These are phyloP conservation scores for Camponotus pennsylvanicus DNA, from an alignment of 1,140 invertebrate species.

Conservation along the genomic window DNA sequence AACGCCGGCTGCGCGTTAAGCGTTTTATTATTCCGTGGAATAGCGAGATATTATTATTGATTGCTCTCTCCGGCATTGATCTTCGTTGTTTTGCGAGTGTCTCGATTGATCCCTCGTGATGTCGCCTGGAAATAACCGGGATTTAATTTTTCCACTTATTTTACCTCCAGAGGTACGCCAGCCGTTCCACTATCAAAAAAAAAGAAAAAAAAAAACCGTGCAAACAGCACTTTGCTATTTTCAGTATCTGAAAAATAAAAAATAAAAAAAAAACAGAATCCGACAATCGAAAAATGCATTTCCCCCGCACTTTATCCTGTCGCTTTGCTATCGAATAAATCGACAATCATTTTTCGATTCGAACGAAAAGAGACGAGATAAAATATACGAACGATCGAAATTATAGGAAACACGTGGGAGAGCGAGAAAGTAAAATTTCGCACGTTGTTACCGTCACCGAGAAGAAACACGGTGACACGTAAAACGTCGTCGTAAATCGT, in stretches of 20 bases:
- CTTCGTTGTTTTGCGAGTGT: slow-evolving; percentile 40
- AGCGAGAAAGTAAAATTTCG: slow-evolving; percentile 42
- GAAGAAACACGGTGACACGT: not conserved
- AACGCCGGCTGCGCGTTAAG: slow-evolving; percentile 47
- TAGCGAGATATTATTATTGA: slow-evolving; percentile 56
- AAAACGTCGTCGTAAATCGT: slow-evolving; percentile 68
- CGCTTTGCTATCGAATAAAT: slow-evolving; percentile 3
- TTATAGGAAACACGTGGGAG: not conserved
- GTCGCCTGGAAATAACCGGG: not conserved
- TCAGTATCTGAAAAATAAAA: slow-evolving; percentile 13
- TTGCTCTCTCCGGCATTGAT: slow-evolving; percentile 42
- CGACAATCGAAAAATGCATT: slow-evolving; percentile 9
- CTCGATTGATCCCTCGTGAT: not conserved
- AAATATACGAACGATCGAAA: slow-evolving; percentile 7
- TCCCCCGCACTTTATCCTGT: not conserved
- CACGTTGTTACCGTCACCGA: not conserved
- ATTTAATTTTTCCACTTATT: slow-evolving; percentile 50
- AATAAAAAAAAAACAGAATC: not conserved
- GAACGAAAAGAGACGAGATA: not conserved
- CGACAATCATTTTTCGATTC: not conserved
- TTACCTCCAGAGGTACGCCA: not conserved
- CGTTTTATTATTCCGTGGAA: slow-evolving; percentile 64
- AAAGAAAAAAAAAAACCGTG: slow-evolving; percentile 15
- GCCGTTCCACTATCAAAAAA: slow-evolving; percentile 31
- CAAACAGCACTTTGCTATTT: slow-evolving; percentile 1